Base-by-base conservation (phyloP, 2,797 vertebrate species). In the Peromyscus attwateri region DNA sequence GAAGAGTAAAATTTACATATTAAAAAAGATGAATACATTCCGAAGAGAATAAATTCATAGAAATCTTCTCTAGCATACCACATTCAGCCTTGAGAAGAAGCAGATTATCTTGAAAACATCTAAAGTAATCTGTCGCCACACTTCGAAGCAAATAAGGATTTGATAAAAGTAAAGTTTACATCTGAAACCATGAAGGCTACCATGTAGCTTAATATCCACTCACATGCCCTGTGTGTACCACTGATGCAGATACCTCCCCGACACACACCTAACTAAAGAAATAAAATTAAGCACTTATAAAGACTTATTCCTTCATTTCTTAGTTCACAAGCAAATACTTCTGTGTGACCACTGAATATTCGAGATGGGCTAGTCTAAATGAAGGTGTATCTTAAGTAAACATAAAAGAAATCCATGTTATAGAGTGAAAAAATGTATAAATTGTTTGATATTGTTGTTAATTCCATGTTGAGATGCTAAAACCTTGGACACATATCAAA, bases 21-120 rank as follows among this genome's bases (percentile, higher is more conserved):
- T 90, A 34, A 95, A 87, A 27, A 88, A 91, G 27, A 84, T 84
- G 5, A 82, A 89, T 85, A 27, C 91, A 76, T 89, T 11, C 9
- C 23, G 66, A 43, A 71, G 49, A 77, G 9, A 84, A 95, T 81
- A 85, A 64, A 49, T 29, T 27, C 16, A 57, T 16, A 77, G 43
- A 25, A 93, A 52, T 34, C 3, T 27, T 93, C 49, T 49, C 6
- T 81, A 87, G 66, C 11, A 68, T 0, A 62, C 37, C 25, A 52
- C 81, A 90, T 73, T 87, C 6, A 87, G 46, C 52, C 40, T 92
- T 75, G 37, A 92, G 79, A 95, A 64, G 49, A 37, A 55, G 64
- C 92, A 77, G 19, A 34, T 2, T 55, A 27, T 73, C 40, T 84
- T 27, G n/a, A 92, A 93, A 93, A 93, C 16, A 66, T 46, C n/a